Evolutionary conservation across 2,888 invertebrate species (phyloP).

Genomic region (Latheticus oryzae): DNA sequence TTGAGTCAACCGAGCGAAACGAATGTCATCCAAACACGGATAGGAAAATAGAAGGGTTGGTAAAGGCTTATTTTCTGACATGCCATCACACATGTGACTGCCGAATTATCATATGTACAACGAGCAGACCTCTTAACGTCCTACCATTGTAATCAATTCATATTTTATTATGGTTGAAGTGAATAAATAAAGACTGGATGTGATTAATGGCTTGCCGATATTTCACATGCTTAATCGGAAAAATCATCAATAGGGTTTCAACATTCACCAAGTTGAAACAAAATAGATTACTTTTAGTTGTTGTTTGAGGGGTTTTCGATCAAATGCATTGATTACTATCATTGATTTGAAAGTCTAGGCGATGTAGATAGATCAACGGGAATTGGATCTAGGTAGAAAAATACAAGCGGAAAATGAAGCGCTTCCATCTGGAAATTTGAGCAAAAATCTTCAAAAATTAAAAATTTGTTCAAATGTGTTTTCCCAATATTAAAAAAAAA

Average conservation of each 20-base stretch:
- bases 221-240: constrained; percentile 19
- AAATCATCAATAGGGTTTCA: neutral
- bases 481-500: no score
- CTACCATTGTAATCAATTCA: constrained; percentile 45
- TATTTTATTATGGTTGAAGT: constrained; percentile 42
- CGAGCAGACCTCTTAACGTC: constrained; percentile 35
- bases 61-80: constrained; percentile 26
- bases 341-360: no score
- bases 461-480: no score
- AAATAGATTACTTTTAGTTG: no score
- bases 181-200: constrained; percentile 35
- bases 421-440: no score
- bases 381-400: no score
- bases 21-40: constrained; percentile 44
- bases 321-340: no score
- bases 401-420: no score
- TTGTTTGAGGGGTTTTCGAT: no score
- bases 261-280: neutral
- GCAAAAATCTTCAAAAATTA: no score
- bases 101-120: constrained; percentile 40
- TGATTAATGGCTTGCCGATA: constrained; percentile 42
- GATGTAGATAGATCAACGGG: no score
- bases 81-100: constrained; percentile 41
- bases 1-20: constrained; percentile 35
- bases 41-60: constrained; percentile 35